These are phyloP conservation scores for Mnemiopsis leidyi DNA, from an alignment of 37 sponge, comb jelly and placozoan genomes.

Conservation along the genomic window DNA sequence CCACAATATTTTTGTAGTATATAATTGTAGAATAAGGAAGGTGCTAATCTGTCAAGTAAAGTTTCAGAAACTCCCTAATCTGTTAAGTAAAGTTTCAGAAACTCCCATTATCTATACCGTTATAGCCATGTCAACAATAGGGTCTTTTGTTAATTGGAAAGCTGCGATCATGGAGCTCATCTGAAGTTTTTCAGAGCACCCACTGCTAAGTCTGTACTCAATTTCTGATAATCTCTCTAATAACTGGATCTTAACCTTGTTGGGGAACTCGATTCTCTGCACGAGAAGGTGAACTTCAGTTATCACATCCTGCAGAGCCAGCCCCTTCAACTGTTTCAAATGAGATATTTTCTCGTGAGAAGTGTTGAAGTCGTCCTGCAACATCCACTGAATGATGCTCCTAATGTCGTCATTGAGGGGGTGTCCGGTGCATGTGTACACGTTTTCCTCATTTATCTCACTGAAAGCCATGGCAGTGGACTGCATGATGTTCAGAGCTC, in stretches of 20 bases:
- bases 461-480: conserved; percentile 86
- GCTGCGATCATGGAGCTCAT: conserved; percentile 85
- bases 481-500: conserved; percentile 93
- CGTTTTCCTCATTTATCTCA: conserved; percentile 76
- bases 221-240: conserved; percentile 85
- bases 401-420: conserved; percentile 89
- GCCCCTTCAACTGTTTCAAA: conserved; percentile 85
- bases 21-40: too few species aligned
- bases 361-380: conserved; percentile 81
- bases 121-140: conserved; percentile 67
- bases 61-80: too few species aligned
- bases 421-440: conserved; percentile 92
- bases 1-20: too few species aligned
- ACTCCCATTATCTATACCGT: neutral
- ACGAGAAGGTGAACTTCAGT: conserved; percentile 83
- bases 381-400: conserved; percentile 89
- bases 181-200: conserved; percentile 92
- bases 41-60: too few species aligned
- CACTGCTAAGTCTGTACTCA: conserved; percentile 81
- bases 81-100: too few species aligned
- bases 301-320: conserved; percentile 90
- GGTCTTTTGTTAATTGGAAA: conserved; percentile 87
- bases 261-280: conserved; percentile 89
- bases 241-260: conserved; percentile 73
- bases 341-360: conserved; percentile 72